Base-by-base conservation (phyloP, 2,113 vertebrate species). In the Donacobius atricapilla region DNA sequence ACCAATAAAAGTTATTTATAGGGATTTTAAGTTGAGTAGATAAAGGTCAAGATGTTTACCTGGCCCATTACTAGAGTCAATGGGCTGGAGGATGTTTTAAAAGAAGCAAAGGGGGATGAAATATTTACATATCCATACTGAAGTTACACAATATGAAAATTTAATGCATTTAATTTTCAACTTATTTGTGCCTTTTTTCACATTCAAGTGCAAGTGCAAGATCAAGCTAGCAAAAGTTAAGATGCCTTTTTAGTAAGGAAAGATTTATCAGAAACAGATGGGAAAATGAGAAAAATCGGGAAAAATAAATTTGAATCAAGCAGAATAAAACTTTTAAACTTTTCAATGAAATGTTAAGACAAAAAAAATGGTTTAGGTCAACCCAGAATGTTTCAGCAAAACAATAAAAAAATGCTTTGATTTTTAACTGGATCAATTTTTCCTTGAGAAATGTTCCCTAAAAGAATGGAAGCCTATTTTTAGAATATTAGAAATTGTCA, bases 11-110 rank as follows among this genome's bases (percentile, higher is more conserved):
- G n/a, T 87, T 95, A 93, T 93, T 97, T 90, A 93, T 90, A 92
- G 75, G n/a, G 30, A 56, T 92, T 95, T 94, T 78, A 83, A 90
- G 86, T 71, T 71, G 61, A 87, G 53, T 78, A 92, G 90, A 90
- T 60, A 83, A 85, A 96, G 92, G 80, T 92, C 90, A 96, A 82
- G 83, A 81, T 89, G 65, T 93, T 96, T 96, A 95, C 90, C 81
- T 90, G 94, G 76, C 64, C 85, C 76, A 78, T 20, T 83, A 78
- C 56, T 90, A 60, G 57, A 93, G 86, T 90, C 80, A 94, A 45
- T 80, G 83, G 80, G 60, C 44, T 77, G 64, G 31, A 87, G 61
- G 80, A 83, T 82, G 31, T 80, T 93, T 88, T 84, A 90, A 60
- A 90, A 27, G 64, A 95, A 89, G 40, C 33, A 71, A 92, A 94